Conservation (phyloP, 2,113 vertebrate species). For the Oxyruncus cristatus region DNA sequence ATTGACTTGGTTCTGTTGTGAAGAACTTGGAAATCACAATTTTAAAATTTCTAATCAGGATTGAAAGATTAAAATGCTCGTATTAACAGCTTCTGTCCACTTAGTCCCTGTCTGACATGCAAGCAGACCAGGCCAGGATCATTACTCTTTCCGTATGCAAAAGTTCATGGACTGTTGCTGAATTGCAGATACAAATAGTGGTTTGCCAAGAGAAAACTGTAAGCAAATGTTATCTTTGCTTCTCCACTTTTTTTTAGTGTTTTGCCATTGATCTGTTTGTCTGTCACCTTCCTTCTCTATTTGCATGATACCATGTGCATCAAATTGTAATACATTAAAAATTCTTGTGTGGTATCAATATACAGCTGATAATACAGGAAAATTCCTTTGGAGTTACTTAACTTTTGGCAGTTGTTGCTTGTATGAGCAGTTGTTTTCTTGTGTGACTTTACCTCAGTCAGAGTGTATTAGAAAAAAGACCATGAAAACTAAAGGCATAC, state of each 20-base stretch:
- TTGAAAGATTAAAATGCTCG: neutral
- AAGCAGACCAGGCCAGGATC: neutral
- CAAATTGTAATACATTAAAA: neutral
- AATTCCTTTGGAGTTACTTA: neutral
- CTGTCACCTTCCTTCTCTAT: neutral
- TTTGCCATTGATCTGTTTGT: neutral
- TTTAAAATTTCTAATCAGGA: neutral
- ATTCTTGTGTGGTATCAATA: neutral
- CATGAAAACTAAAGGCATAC: accelerated
- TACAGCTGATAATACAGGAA: neutral
- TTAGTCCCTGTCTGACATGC: neutral
- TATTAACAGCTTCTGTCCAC: neutral
- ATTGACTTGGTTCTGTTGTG: neutral
- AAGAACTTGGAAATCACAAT: neutral
- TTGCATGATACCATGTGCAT: neutral
- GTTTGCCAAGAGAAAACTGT: slow-evolving; percentile 3
- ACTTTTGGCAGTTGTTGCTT: neutral
- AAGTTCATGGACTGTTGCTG: neutral
- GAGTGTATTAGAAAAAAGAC: neutral
- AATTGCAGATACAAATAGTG: neutral
- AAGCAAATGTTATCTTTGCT: neutral
- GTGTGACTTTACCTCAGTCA: neutral
- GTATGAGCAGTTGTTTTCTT: neutral
- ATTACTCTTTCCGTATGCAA: neutral
- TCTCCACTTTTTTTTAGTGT: neutral